A percentile compares a stretch with the other conserved stretches of the same genome.
phyloP scores from a whole-genome alignment of 2,113 vertebrate genomes.

The Vanacampus margaritifer region DNA sequence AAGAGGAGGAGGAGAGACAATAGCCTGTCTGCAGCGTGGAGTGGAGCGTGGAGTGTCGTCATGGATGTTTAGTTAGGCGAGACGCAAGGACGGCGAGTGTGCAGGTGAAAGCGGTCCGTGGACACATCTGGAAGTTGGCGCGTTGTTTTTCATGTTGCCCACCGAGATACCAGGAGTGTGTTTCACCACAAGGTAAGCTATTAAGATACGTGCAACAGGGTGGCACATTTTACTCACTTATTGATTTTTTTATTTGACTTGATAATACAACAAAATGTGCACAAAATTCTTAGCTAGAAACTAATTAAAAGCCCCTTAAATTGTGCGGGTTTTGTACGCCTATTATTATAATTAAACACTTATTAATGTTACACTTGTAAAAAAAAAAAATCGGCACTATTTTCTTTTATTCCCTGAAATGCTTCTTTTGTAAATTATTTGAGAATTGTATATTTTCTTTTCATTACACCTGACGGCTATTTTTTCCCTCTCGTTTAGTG shows the following conservation, averaged over 20 bases:
- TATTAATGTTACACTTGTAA: neutral
- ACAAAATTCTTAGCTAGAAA: neutral
- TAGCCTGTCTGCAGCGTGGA: slow-evolving; percentile 46
- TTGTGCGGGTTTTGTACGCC: too few species aligned
- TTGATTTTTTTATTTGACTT: neutral
- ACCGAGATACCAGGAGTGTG: slow-evolving; percentile 77
- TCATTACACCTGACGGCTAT: neutral
- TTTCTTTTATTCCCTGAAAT: neutral
- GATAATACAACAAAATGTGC: neutral
- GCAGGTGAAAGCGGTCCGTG: slow-evolving; percentile 38
- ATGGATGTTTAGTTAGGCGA: slow-evolving; percentile 11
- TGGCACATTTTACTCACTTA: neutral
- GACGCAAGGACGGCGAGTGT: neutral
- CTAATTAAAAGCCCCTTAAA: neutral
- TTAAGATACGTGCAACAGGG: neutral
- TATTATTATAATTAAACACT: neutral
- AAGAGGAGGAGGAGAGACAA: slow-evolving; percentile 54
- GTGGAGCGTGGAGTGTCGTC: slow-evolving; percentile 56
- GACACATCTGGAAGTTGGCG: slow-evolving; percentile 22
- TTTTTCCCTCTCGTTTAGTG: slow-evolving; percentile 9
- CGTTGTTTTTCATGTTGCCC: slow-evolving; percentile 72
- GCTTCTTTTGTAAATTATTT: neutral
- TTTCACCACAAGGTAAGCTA: slow-evolving; percentile 76
- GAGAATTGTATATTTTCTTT: neutral
- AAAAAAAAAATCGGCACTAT: too few species aligned